Base-by-base conservation (phyloP, 1,140 invertebrate genomes). In the Rhagoletis zephyria region DNA sequence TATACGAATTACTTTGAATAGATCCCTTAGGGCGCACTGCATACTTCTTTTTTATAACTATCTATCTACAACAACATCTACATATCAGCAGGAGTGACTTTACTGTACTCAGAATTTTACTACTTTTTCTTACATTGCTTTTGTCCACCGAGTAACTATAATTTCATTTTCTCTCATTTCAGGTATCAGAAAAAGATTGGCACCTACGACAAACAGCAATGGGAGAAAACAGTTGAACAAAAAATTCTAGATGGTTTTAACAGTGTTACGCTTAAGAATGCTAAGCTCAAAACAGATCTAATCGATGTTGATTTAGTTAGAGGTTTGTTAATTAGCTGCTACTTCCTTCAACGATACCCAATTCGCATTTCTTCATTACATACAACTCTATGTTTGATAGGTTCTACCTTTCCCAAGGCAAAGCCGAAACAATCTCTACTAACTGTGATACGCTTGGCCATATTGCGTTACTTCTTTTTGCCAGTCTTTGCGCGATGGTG, bases 161-260 rank as follows among this genome's bases (percentile, higher is more conserved):
- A 56, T 56, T 56, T 56, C 51, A 56, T 56, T 65, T 65, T 59
- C 30, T 77, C 59, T 74, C 87, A 89, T 89, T 93, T 16, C 88
- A 97, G 97, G 96, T 98, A 98, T 94, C 97, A 98, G 93, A 97
- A 97, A 92, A 97, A 98, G 95, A 98, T 99, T 93, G 97, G 97
- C 90, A 97, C 96, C 48, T 98, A 98, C 94, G 98, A 99, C 93
- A 98, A 98, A 92, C 97, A 98, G 92, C 95, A 97, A 95, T 99
- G 98, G 98, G 98, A 99, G 93, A 97, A 96, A 90, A 97, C 97
- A 87, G 96, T 98, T 87, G 98, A 99, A 91, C 96, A 97, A 91
- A 95, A 97, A 89, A 96, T 98, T 89, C 94, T 97, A 90, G 95
- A 96, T 94, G 97, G 97, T 88, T 95, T 98, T 63, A 96, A 95